A percentile compares a stretch with the other conserved stretches of the same genome.
Conservation (phyloP, 2,113 vertebrate species). For the Cygnus buccinator region DNA sequence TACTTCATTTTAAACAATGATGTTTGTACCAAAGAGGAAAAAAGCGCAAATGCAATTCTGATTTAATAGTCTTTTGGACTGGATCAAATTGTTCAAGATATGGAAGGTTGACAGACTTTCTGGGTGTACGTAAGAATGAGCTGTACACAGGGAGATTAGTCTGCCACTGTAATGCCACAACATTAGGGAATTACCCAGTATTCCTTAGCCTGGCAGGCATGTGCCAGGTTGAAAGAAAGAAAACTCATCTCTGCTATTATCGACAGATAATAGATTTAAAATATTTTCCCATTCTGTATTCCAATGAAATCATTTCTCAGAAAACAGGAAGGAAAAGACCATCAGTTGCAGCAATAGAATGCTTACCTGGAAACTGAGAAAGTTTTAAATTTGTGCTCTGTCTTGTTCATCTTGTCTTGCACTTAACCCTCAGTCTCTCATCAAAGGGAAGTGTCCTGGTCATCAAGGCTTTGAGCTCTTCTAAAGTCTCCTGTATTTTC, state of each 20-base stretch:
- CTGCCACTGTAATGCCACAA: neutral
- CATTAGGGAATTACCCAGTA: rapidly evolving
- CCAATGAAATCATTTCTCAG: neutral
- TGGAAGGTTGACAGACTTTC: neutral
- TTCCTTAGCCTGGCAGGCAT: neutral
- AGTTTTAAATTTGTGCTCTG: neutral
- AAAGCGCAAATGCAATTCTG: neutral
- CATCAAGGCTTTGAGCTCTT: neutral
- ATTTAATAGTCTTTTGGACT: neutral
- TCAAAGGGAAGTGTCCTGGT: neutral
- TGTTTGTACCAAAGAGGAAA: neutral
- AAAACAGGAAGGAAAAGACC: neutral
- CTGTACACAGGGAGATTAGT: neutral
- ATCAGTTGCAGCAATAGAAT: neutral
- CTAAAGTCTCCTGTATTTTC: neutral
- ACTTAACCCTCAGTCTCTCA: neutral
- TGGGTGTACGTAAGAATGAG: neutral
- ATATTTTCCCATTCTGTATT: neutral
- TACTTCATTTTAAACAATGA: neutral
- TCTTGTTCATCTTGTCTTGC: neutral
- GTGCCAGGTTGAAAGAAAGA: neutral
- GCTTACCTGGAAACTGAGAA: neutral
- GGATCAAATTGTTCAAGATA: neutral
- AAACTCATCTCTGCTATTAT: neutral
- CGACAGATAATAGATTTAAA: neutral